Percentiles rank a stretch among this genome's conserved stretches.
Conservation (phyloP, 2,888 invertebrate genomes). For the Emmelina monodactyla region DNA sequence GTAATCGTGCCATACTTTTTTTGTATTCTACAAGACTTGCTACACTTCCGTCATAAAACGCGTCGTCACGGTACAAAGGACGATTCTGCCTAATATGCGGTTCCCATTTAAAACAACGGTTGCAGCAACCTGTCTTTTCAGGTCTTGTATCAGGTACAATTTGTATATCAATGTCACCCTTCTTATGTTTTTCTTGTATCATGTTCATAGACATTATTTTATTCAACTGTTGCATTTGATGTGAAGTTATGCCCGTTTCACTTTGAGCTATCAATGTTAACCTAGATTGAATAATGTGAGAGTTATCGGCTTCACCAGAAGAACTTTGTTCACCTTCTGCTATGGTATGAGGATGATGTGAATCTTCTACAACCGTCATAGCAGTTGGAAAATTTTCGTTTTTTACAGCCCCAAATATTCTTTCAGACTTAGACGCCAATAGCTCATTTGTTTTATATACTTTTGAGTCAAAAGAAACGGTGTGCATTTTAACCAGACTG, state of each 20-base stretch:
- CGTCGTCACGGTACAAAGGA: constrained; percentile 55
- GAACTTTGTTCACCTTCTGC: constrained; percentile 1
- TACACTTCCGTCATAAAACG: constrained; percentile 44
- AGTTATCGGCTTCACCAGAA: constrained; percentile 39
- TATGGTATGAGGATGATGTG: too few species aligned
- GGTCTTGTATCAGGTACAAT: constrained; percentile 13
- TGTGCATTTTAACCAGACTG: constrained; percentile 28
- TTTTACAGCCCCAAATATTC: constrained; percentile 25
- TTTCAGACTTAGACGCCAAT: constrained; percentile 26
- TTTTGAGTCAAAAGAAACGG: constrained; percentile 19
- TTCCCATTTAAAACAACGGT: constrained; percentile 39
- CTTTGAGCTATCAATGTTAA: constrained; percentile 33
- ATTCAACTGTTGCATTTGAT: constrained; percentile 41
- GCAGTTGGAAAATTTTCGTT: constrained; percentile 27
- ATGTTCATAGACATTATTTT: constrained; percentile 42
- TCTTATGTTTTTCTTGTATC: too few species aligned
- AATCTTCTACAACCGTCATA: too few species aligned
- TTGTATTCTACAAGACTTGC: constrained; percentile 38
- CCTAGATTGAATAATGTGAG: constrained; percentile 30
- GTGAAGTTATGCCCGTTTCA: constrained; percentile 32
- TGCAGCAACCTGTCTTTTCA: constrained; percentile 25
- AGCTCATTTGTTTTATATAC: constrained; percentile 22
- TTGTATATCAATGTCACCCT: constrained; percentile 26
- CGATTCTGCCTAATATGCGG: constrained; percentile 38
- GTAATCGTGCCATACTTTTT: constrained; percentile 36